Evolutionary conservation across 2,113 vertebrate genomes (phyloP).

Genomic region (Ramphastos sulfuratus): DNA sequence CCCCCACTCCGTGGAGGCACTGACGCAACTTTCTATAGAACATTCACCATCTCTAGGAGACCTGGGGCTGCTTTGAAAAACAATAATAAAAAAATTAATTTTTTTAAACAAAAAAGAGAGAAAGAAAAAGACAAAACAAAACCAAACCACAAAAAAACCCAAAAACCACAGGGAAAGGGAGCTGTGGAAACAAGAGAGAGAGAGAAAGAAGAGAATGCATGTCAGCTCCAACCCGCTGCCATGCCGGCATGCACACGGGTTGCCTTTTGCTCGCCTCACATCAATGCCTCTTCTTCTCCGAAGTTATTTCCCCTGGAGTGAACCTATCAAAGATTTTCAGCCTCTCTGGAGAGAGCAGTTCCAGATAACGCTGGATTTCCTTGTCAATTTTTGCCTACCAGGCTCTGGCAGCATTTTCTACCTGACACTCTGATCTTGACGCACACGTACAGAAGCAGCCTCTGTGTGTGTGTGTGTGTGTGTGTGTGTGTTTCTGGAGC

Average conservation of each 20-base stretch:
- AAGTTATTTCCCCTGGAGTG: conserved; percentile 54
- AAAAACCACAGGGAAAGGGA: background rate
- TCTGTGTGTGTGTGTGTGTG: fast-evolving
- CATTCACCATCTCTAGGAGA: background rate
- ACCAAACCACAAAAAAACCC: background rate
- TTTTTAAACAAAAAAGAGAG: background rate
- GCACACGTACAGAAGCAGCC: background rate
- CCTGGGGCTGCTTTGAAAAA: background rate
- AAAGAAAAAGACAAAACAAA: background rate
- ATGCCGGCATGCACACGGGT: background rate
- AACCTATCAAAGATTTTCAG: conserved; percentile 59
- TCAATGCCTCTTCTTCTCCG: conserved; percentile 23
- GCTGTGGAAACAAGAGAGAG: background rate
- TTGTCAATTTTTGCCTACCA: conserved; percentile 31
- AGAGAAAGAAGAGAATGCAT: background rate
- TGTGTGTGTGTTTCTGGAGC: background rate
- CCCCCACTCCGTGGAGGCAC: background rate
- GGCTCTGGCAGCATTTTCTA: background rate
- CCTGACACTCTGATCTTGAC: background rate
- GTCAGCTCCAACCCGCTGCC: background rate
- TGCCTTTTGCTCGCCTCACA: conserved; percentile 12
- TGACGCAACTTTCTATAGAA: fast-evolving
- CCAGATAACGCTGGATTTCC: conserved; percentile 29
- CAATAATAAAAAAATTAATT: background rate
- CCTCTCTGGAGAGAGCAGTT: conserved; percentile 51